Evolutionary conservation across 1,140 invertebrate species (phyloP).

Genomic region (Trachymyrmex cornetzi): DNA sequence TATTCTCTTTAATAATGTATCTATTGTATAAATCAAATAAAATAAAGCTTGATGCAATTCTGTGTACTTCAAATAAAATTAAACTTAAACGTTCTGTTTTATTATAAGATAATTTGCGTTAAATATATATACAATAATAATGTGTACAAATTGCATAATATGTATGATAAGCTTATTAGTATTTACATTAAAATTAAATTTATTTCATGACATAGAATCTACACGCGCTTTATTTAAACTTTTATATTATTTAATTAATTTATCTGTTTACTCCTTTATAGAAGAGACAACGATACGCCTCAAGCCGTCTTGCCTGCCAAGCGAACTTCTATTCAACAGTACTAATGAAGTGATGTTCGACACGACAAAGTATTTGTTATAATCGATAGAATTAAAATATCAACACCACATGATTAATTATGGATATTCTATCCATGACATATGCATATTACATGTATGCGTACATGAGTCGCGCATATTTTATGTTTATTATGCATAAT

Average conservation of each 20-base stretch:
- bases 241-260: too few relatives aligned
- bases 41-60: not conserved
- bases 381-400: slow-evolving; percentile 23
- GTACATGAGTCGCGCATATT: slow-evolving; percentile 55
- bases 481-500: slow-evolving; percentile 33
- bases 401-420: not conserved
- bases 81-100: not conserved
- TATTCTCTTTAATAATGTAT: not conserved
- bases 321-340: not conserved
- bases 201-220: too few relatives aligned
- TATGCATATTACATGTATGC: not conserved
- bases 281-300: not conserved
- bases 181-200: too few relatives aligned
- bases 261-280: not conserved
- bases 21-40: not conserved
- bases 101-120: too few relatives aligned
- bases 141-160: too few relatives aligned
- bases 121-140: too few relatives aligned
- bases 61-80: not conserved
- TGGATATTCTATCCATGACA: not conserved
- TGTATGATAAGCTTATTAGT: too few relatives aligned
- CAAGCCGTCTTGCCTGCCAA: not conserved
- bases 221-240: too few relatives aligned
- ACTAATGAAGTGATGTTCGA: not conserved
- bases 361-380: not conserved